Conservation (phyloP, 2,113 vertebrate genomes). For the Pluvialis apricaria region DNA sequence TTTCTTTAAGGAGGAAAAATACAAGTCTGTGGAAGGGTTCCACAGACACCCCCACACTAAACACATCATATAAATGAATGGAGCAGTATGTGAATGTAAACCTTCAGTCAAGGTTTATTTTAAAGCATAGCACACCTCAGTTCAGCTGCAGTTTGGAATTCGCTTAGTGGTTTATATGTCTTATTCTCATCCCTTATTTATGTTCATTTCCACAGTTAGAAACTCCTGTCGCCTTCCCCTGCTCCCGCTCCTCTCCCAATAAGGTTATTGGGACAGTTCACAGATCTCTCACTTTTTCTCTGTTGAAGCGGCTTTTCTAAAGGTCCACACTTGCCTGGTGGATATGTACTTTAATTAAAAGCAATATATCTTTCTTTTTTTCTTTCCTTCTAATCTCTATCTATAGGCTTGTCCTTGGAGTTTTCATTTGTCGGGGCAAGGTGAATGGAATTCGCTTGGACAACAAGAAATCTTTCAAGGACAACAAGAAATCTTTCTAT, state of each 20-base stretch:
- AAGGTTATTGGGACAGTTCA: background rate
- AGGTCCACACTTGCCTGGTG: background rate
- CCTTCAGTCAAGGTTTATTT: background rate
- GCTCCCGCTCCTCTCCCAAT: accelerated
- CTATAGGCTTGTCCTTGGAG: background rate
- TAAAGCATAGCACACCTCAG: background rate
- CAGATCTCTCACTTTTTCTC: background rate
- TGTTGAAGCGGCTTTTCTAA: background rate
- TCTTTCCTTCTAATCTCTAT: background rate
- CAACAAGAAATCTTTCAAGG: too few species aligned
- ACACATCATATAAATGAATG: background rate
- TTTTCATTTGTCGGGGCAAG: background rate
- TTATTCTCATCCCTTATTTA: background rate
- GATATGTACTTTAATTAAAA: constrained; percentile 48
- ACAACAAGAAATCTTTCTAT: too few species aligned
- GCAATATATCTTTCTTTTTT: constrained; percentile 1
- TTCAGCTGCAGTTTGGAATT: background rate
- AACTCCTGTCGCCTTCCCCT: background rate
- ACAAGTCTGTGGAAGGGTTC: background rate
- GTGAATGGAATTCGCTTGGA: background rate
- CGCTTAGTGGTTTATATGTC: background rate
- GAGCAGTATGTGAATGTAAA: background rate
- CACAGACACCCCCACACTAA: accelerated
- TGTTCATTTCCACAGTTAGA: background rate
- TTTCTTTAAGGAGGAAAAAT: background rate